A percentile compares a stretch with the other conserved stretches of the same genome.
phyloP scores from a whole-genome alignment of 2,113 vertebrate genomes.

The Halichoerus grypus region DNA sequence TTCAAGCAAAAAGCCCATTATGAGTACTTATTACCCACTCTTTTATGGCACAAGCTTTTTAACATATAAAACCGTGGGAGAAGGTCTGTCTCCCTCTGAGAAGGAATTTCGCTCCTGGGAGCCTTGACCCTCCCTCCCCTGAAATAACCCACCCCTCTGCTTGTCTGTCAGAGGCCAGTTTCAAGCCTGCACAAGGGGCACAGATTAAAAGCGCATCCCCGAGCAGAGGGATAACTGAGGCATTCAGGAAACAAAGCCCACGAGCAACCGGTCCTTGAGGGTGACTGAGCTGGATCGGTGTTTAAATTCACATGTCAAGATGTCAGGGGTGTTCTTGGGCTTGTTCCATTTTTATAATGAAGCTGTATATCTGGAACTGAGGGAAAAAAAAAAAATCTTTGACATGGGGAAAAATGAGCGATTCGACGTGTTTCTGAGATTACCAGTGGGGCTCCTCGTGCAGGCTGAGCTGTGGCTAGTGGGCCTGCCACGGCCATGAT shows the following conservation, averaged over 20 bases:
- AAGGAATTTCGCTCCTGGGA: background rate
- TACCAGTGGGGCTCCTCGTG: constrained; percentile 58
- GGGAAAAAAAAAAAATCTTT: background rate
- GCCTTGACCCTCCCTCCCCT: background rate
- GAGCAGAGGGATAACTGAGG: background rate
- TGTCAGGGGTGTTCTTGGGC: background rate
- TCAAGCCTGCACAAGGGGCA: constrained; percentile 11
- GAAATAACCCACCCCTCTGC: constrained; percentile 33
- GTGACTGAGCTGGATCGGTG: background rate
- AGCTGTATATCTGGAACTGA: constrained; percentile 61
- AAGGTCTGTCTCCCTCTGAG: background rate
- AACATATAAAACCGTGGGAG: background rate
- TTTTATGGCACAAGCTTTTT: background rate
- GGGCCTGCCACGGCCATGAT: constrained; percentile 44
- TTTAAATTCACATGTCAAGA: constrained; percentile 67
- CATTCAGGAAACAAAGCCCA: background rate
- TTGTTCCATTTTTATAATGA: constrained; percentile 65
- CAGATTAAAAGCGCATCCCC: constrained; percentile 61
- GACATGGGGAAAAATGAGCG: background rate
- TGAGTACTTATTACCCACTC: background rate
- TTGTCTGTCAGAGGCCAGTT: constrained; percentile 27
- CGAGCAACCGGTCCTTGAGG: constrained; percentile 4
- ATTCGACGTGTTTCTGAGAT: constrained; percentile 28
- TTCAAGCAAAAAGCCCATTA: background rate
- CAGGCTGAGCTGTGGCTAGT: constrained; percentile 61